Percentiles rank a stretch among this genome's conserved stretches.
Evolutionary conservation across 2,797 vertebrate genomes (phyloP).

Genomic region (Fistularia commersonii): DNA sequence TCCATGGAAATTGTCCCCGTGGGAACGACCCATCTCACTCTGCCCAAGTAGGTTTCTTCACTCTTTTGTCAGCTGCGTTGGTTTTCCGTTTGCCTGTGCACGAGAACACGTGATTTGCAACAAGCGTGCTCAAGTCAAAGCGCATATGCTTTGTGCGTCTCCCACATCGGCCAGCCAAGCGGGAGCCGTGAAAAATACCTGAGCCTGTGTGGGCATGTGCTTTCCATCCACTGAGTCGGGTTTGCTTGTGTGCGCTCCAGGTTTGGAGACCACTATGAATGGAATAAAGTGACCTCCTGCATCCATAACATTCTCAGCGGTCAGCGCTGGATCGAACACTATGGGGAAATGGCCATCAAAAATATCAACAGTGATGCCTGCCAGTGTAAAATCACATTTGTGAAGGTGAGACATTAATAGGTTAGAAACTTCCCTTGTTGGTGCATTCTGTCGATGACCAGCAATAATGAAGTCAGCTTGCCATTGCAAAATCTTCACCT

Average conservation of each 20-base stretch:
- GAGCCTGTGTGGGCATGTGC: too few species aligned
- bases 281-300: constrained; percentile 98
- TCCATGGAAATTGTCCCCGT: constrained; percentile 98
- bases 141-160: too few species aligned
- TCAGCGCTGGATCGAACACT: constrained; percentile 97
- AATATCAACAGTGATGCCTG: constrained; percentile 78
- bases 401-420: constrained; percentile 76
- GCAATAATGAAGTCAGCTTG: too few species aligned
- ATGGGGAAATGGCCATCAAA: constrained; percentile 92
- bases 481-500: too few species aligned
- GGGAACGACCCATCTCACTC: constrained; percentile 88
- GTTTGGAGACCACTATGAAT: constrained; percentile 91
- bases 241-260: constrained; percentile 55
- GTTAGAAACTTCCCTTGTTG: too few species aligned
- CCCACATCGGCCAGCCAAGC: too few species aligned
- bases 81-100: background rate
- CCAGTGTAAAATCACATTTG: constrained; percentile 92
- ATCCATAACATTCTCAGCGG: constrained; percentile 98
- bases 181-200: too few species aligned
- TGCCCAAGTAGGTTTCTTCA: constrained; percentile 83
- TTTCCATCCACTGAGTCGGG: background rate
- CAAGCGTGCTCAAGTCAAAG: too few species aligned
- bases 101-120: too few species aligned
- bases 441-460: too few species aligned
- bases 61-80: constrained; percentile 5